Base-by-base conservation (phyloP, 2,888 invertebrate species). In the Camptogramma bilineatum region DNA sequence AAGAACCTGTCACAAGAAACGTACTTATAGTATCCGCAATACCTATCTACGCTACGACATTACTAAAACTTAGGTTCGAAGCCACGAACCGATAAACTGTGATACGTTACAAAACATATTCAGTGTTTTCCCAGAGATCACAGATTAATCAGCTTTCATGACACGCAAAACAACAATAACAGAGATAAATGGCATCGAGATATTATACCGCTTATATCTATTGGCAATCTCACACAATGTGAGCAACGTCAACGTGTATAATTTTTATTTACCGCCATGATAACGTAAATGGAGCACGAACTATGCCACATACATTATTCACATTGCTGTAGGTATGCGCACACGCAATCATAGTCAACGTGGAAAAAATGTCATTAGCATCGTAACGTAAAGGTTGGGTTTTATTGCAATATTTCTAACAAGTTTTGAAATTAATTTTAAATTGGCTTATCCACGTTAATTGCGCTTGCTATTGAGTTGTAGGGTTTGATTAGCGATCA, bases 261-360 rank as follows among this genome's bases (percentile, higher is more conserved):
- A 84, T 80, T 87, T 84, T 85, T 86, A 85, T 84, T 88, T 83
- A 83, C 80, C 81, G 80, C 79, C 79, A 81, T 86, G 90, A 91
- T 91, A 90, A 88, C 83, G 85, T 86, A 89, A 91, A 89, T 91
- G 80, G 91, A 91, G 89, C 91, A 88, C 85, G 75, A 90, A 87
- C 84, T 83, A 84, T 85, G 85, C 84, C 78, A 84, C 85, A 86
- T 86, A 82, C 82, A 86, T 82, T 82, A 86, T 84, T 81, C 80
- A 83, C 83, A 80, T 81, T 81, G 81, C 77, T 78, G 85, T 81
- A 85, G 87, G 90, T 81, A 85, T 87, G 90, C 86, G 87, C 84
- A 76, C 84, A 83, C 87, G 91, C 91, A 89, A 89, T 84, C 80
- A 82, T 74, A 31, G 56, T 50, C 64, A 61, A 76, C 79, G 79